These are phyloP conservation scores for Botia almorhae DNA, from an alignment of 2,797 vertebrate genomes.

Conservation along the genomic window DNA sequence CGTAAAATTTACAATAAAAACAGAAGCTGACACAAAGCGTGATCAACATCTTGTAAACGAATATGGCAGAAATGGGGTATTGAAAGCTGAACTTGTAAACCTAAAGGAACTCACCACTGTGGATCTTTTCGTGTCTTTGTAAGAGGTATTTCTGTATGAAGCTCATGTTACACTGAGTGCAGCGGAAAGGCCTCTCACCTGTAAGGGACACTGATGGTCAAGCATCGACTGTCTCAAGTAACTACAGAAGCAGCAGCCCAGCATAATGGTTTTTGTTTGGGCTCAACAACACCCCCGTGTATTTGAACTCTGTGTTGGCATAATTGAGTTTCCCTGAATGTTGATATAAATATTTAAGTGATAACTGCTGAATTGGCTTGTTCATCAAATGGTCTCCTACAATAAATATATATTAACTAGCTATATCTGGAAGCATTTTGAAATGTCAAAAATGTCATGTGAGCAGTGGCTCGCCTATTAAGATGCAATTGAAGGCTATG, in stretches of 20 bases:
- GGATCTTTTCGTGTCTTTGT: constrained; percentile 97
- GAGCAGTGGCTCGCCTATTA: neutral
- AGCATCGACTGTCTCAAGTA: neutral
- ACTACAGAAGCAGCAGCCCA: neutral
- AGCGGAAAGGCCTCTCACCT: constrained; percentile 97
- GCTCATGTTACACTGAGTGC: constrained; percentile 98
- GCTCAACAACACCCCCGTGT: neutral
- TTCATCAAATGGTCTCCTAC: neutral
- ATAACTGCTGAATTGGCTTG: neutral
- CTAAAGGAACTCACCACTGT: constrained; percentile 82
- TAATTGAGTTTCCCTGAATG: neutral
- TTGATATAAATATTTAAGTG: neutral
- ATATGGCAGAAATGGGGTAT: neutral
- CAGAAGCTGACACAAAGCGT: neutral
- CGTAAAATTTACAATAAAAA: neutral
- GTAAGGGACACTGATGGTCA: constrained; percentile 9
- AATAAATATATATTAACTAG: no score
- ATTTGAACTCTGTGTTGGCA: neutral
- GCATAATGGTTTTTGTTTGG: neutral
- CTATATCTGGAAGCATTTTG: neutral
- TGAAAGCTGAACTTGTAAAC: neutral
- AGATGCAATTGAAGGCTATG: neutral
- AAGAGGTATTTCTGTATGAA: constrained; percentile 99
- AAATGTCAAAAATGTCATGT: neutral
- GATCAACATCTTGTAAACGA: neutral